These are phyloP conservation scores for Cliona cf. orientalis DNA, from an alignment of 37 sponge, comb jelly and placozoan species.

Conservation along the genomic window DNA sequence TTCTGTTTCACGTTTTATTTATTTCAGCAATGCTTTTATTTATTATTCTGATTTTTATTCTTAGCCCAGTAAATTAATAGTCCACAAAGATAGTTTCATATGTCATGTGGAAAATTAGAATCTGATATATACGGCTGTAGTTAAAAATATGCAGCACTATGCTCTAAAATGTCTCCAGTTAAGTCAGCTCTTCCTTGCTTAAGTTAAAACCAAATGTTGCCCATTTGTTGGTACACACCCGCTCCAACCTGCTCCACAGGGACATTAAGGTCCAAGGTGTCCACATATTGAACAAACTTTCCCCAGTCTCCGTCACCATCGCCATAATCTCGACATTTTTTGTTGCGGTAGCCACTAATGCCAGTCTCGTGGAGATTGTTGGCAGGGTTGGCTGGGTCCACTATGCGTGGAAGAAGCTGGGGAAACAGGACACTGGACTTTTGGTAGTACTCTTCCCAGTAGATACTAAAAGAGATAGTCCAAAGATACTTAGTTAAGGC, in stretches of 20 bases:
- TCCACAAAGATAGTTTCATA: too few species aligned
- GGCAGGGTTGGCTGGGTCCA: constrained; percentile 78
- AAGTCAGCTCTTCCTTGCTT: too few species aligned
- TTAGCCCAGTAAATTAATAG: too few species aligned
- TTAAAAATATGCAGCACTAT: too few species aligned
- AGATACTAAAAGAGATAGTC: constrained; percentile 33
- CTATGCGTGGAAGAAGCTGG: constrained; percentile 35
- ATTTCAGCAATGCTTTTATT: neutral
- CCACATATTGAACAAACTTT: constrained; percentile 25
- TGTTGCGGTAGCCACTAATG: constrained; percentile 1
- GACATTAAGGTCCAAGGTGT: constrained; percentile 39
- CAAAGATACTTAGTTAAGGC: neutral
- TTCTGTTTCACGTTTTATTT: too few species aligned
- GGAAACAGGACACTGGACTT: neutral
- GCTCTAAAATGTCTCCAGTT: too few species aligned
- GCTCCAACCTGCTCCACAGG: too few species aligned
- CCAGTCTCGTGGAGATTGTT: constrained; percentile 68
- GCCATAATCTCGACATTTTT: constrained; percentile 9
- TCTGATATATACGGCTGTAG: too few species aligned
- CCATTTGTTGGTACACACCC: too few species aligned
- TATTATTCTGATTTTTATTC: too few species aligned
- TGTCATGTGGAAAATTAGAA: too few species aligned
- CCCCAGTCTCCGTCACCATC: constrained; percentile 51
- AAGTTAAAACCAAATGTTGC: too few species aligned
- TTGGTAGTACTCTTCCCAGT: constrained; percentile 49